phyloP scores from a whole-genome alignment of 2,797 vertebrate genomes.

The Pseudochirops corinnae region DNA sequence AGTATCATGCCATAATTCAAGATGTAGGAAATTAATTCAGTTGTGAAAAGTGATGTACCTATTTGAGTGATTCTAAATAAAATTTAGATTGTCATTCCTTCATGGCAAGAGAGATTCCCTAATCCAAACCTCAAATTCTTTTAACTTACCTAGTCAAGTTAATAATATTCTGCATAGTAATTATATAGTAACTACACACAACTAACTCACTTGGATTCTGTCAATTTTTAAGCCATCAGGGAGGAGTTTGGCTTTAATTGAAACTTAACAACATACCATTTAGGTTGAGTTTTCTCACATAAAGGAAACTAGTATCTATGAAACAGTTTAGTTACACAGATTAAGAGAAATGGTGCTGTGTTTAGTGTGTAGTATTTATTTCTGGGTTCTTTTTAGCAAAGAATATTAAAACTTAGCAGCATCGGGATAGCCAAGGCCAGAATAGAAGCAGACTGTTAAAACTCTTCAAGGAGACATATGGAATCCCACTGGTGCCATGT shows the following conservation, averaged over 20 bases:
- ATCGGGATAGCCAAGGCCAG: not conserved
- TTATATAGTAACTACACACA: not conserved
- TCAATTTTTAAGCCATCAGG: not conserved
- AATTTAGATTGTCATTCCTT: not conserved
- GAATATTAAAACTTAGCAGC: not conserved
- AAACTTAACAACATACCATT: not conserved
- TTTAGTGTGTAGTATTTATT: not conserved
- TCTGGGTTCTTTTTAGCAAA: not conserved
- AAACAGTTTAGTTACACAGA: not conserved
- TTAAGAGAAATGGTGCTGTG: not conserved
- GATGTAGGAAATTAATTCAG: conserved; percentile 48
- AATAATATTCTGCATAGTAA: not conserved
- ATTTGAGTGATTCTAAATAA: not conserved
- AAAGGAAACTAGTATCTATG: not conserved
- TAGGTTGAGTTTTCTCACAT: not conserved
- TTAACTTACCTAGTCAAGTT: not conserved
- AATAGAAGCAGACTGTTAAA: not conserved
- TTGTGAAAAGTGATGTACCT: not conserved
- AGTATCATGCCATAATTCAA: conserved; percentile 17
- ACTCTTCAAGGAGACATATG: not conserved
- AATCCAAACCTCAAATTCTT: not conserved
- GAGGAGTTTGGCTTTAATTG: not conserved
- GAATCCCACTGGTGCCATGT: not conserved
- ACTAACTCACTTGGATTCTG: not conserved
- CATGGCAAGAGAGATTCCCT: not conserved